Base-by-base conservation (phyloP, 2,888 invertebrate genomes). In the Parnassius smintheus region DNA sequence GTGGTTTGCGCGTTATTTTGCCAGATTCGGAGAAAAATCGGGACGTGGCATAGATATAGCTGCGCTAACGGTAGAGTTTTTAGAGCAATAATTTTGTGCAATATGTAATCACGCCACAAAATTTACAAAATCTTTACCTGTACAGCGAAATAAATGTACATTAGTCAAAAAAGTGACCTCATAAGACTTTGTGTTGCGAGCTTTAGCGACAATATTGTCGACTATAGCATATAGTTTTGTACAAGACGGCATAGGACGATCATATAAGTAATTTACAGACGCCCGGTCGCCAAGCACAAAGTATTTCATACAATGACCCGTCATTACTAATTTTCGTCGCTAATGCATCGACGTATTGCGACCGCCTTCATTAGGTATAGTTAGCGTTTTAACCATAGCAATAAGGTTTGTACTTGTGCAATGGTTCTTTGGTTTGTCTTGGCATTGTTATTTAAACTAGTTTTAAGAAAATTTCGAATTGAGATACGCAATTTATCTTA, bases 141-240 rank as follows among this genome's bases (percentile, higher is more conserved):
- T 86, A 85, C 85, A 79, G 73, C 72, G 78, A 50, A 81, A 80
- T 71, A 74, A 84, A 80, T 83, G 77, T 82, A 82, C 81, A 81
- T 72, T 35, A 70, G 72, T 76, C 75, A 81, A 72, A 74, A 69
- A 72, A 64, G 59, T 74, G 70, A 65, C 65, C 68, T 73, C 69
- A 71, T 72, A 74, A 74, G 54, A 59, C 59, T 50, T 11, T 18
- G 56, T 45, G n/a, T 59, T 22, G 9, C 44, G n/a, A 35, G 52
- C 45, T 13, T 57, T 52, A 12, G 42, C 10, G 49, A 41, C 41
- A 13, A 13, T 13, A 13, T 57, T n/a, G 25, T 35, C 11, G 25
- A 18, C 53, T 46, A 10, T n/a, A n/a, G 46, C 8, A 46, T 13
- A 51, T 25, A 18, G 45, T 57, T 42, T 12, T 44, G 35, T 44